A percentile compares a stretch with the other conserved stretches of the same genome.
These are phyloP conservation scores for Agrilus planipennis DNA, from an alignment of 1,140 invertebrate species.

Conservation along the genomic window DNA sequence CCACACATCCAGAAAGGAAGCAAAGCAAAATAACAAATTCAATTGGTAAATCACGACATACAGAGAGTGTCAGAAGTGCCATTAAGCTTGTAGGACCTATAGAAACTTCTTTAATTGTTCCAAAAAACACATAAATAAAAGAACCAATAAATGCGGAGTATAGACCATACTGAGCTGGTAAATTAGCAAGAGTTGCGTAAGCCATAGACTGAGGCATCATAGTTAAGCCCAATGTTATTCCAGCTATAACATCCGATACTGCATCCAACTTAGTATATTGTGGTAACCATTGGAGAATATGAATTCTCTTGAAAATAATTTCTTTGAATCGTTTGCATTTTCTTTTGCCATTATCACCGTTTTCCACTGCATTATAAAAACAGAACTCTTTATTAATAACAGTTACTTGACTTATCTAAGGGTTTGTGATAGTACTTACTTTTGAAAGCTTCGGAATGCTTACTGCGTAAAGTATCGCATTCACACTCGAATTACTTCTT, in stretches of 20 bases:
- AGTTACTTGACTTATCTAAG: neutral
- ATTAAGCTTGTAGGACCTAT: conserved; percentile 82
- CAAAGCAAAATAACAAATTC: conserved; percentile 69
- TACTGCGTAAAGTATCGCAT: too few relatives aligned
- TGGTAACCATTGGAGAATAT: conserved; percentile 46
- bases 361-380: neutral
- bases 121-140: conserved; percentile 79
- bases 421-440: too few relatives aligned
- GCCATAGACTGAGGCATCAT: conserved; percentile 69
- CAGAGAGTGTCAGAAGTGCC: conserved; percentile 65
- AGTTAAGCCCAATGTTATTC: conserved; percentile 71
- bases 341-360: neutral
- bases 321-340: neutral
- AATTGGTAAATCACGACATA: conserved; percentile 53
- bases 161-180: conserved; percentile 71
- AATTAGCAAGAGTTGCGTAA: conserved; percentile 61
- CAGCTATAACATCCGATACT: conserved; percentile 66
- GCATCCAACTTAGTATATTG: conserved; percentile 49
- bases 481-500: too few relatives aligned
- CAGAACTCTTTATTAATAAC: neutral
- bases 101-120: conserved; percentile 82
- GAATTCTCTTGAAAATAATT: conserved; percentile 1
- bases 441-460: too few relatives aligned
- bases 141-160: conserved; percentile 89
- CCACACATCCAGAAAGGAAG: conserved; percentile 63